Base-by-base conservation (phyloP, 2,113 vertebrate species). In the Gnathonemus longibarbis region DNA sequence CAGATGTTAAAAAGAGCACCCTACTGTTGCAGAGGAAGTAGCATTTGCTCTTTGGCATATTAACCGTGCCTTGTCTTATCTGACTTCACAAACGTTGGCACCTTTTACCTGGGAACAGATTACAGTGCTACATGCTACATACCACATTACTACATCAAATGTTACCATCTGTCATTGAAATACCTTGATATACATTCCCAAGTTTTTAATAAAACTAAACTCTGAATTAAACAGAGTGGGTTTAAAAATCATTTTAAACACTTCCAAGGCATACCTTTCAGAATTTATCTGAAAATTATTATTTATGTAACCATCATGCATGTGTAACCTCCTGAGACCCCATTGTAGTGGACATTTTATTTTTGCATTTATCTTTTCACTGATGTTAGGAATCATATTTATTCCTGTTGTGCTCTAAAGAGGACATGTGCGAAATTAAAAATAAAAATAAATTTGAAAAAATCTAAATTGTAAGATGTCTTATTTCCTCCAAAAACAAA, bases 1-100 rank as follows among this genome's bases (percentile, higher is more conserved):
- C 95, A 96, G 95, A 94, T 96, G 95, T 94, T 95, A 88, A 46
- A 21, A 74, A 91, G 90, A n/a, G 53, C 31, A 70, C 19, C 52
- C 27, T 58, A 17, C 31, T 62, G 31, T 39, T 39, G 42, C 39
- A 27, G 49, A 19, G 46, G 35, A 21, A 62, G 53, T 27, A 56
- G 21, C 19, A 46, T 50, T 58, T 83, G 35, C n/a, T 58, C 31
- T 24, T 62, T 58, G 39, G 89, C 77, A 85, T 39, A 24, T 24
- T 85, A n/a, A 35, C 9, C 27, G 8, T 50, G 27, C 53, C 52
- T 17, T 85, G 80, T 84, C 35, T 89, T 31, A 24, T 62, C 17
- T 27, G 39, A 58, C 77, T 84, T 89, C 19, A 42, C 17, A 39
- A 84, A 52, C 19, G 42, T 45, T 77, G 77, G 74, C 89, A 45